Evolutionary conservation across 2,888 invertebrate species (phyloP), one percentile per base, ranked within the genome.

Genomic region (Melikaiella ostensackeni): DNA sequence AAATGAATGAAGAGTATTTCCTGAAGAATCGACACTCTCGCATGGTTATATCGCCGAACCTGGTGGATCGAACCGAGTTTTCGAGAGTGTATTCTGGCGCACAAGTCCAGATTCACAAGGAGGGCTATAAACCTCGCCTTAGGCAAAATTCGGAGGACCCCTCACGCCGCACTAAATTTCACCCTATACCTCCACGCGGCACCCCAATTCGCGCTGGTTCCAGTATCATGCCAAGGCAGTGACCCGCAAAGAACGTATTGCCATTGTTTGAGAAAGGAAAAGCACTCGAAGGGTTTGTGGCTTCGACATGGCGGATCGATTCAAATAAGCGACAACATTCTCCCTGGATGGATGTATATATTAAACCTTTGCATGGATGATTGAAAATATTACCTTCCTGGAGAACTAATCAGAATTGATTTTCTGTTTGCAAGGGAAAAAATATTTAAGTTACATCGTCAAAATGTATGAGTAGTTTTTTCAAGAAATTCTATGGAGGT

Each of bases 51-150:
- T 70, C 13, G 50, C n/a, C 13, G n/a, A 70, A 30, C 30, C n/a
- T 70, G n/a, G 70, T 70, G 8, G 50, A 70, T 70, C 46, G 70
- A 70, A 70, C 30, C n/a, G 30, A 50, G 50, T 70, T 50, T 70
- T 70, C 50, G 81, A 78, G 82, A 77, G 79, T 80, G 77, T 87
- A 88, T 89, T 87, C 87, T 88, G 64, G 30, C 88, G 89, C 89
- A 91, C 89, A 90, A 90, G 90, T 89, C 89, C 90, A 90, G 91
- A 91, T 91, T 91, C 91, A 89, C 91, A 91, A 89, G 89, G 86
- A 91, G 90, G 88, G 91, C 89, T 91, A 90, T 91, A 91, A 91
- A 90, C 88, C 90, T 87, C 87, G 91, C 91, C 91, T 89, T 86
- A 84, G 90, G 91, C 91, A 83, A 88, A 88, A 86, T 83, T 87